These are phyloP conservation scores for Tetranychus cinnabarinus DNA, from an alignment of 1,140 invertebrate species.

Conservation along the genomic window DNA sequence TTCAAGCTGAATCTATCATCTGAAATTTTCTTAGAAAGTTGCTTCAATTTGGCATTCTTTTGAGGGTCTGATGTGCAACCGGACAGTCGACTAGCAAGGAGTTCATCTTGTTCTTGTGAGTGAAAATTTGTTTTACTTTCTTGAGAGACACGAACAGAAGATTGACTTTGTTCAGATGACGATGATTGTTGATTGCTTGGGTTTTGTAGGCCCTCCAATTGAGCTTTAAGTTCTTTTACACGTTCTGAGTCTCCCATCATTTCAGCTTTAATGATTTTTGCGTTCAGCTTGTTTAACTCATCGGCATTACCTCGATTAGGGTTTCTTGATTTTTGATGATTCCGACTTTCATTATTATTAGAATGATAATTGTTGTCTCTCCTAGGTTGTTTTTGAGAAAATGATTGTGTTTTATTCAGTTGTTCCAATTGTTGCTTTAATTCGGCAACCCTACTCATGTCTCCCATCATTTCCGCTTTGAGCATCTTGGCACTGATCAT, in stretches of 20 bases:
- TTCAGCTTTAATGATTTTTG: constrained; percentile 72
- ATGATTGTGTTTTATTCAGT: neutral
- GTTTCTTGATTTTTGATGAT: neutral
- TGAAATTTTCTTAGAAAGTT: neutral
- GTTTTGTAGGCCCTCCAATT: constrained; percentile 24
- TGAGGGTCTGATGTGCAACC: neutral
- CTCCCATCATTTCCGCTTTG: constrained; percentile 69
- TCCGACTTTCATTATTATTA: neutral
- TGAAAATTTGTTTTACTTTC: too few relatives aligned
- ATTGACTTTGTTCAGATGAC: too few relatives aligned
- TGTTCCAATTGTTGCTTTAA: constrained; percentile 40
- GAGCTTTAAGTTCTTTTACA: constrained; percentile 39
- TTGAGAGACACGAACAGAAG: too few relatives aligned
- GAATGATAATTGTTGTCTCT: too few relatives aligned
- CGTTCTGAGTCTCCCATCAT: constrained; percentile 49
- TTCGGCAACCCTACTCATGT: constrained; percentile 37
- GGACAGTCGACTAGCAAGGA: too few relatives aligned
- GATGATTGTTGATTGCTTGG: too few relatives aligned
- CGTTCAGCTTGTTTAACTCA: constrained; percentile 17
- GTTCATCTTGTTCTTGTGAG: too few relatives aligned
- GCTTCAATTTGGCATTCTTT: neutral
- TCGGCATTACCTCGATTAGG: neutral
- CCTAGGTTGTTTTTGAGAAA: too few relatives aligned
- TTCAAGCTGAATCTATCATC: neutral
- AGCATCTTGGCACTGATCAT: constrained; percentile 40